Base-by-base conservation (phyloP, 2,113 vertebrate genomes). In the Cyprinodon tularosa region DNA sequence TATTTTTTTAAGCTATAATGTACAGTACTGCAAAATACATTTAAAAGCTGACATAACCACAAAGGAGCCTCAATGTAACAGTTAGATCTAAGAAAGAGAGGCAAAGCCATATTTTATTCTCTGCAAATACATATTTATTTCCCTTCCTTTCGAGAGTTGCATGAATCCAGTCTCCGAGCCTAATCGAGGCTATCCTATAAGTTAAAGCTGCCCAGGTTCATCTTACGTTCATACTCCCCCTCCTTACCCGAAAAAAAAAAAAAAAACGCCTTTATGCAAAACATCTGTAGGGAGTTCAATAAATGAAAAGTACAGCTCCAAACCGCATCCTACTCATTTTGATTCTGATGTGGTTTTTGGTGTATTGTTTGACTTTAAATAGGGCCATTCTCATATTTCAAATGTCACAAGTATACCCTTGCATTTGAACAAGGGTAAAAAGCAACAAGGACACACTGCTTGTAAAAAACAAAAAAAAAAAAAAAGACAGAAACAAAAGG, bases 261-360 rank as follows among this genome's bases (percentile, higher is more conserved):
- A 39, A 82, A 92, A 93, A 92, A 88, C 87, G 78, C 80, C 91
- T 95, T 96, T 92, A 96, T 95, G 93, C 86, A 93, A 94, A 94
- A 95, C 95, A 95, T 93, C 81, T 95, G 96, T 93, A 91, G 87
- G 91, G 92, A 93, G 88, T 91, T 90, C 82, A 93, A 92, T 91
- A 94, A 92, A 90, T 88, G 91, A 94, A 93, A 94, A 90, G 84
- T 13, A 76, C 88, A 85, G 92, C 94, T 92, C 92, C 77, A 69
- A 82, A 92, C 93, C 94, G 89, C 94, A 95, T 93, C 93, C 87
- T 94, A 94, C 93, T 93, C 88, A 87, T 90, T 94, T 80, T 39
- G 90, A 89, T 92, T 95, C 95, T 94, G 90, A 95, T 93, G 95
- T 94, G 95, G 94, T 85, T 92, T 90, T 91, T 65, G 88, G 82